Evolutionary conservation across 2,113 vertebrate species (phyloP), one percentile per base, ranked within the genome.

Genomic region (Leptobrachium ailaonicum): DNA sequence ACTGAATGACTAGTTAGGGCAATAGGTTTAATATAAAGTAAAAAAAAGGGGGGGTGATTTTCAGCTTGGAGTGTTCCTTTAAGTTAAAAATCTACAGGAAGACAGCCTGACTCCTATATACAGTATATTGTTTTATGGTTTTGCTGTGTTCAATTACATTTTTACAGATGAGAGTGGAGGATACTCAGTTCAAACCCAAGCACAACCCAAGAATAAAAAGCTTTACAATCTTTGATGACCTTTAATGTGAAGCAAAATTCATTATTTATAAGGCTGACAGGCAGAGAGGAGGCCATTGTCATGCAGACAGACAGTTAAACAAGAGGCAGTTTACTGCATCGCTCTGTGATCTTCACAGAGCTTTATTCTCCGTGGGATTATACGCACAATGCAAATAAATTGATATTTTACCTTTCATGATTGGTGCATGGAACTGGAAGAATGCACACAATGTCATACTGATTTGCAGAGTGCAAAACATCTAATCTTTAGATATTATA

Each of bases 231-330:
- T 87, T 86, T 84, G 85, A 85, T 88, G 87, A 88, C 90, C 85
- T 87, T 83, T 88, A 89, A 87, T 89, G 85, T 83, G 87, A 81
- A 73, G 82, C 47, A 41, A 81, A 32, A 90, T 91, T 82, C 81
- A 90, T 90, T 90, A 91, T 90, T 88, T 85, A 91, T 89, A 87
- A 90, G 83, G 73, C 79, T 81, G 84, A 85, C 75, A 83, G 84
- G 85, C 82, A 85, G 85, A 87, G 82, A 79, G 82, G 78, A 86
- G 83, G 70, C 82, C 85, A 83, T 54, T 71, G 12, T 86, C 84
- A 85, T 86, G 85, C 73, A 53, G 86, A 77, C n/a, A 14, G 77
- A 77, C n/a, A 14, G 77, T 63, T 73, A 73, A 66, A 80, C 72
- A 77, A 60, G 44, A 76, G 67, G 60, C 67, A 62, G 76, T 70